Evolutionary conservation across 2,888 invertebrate genomes (phyloP).

Genomic region (Apocheima hispidaria): DNA sequence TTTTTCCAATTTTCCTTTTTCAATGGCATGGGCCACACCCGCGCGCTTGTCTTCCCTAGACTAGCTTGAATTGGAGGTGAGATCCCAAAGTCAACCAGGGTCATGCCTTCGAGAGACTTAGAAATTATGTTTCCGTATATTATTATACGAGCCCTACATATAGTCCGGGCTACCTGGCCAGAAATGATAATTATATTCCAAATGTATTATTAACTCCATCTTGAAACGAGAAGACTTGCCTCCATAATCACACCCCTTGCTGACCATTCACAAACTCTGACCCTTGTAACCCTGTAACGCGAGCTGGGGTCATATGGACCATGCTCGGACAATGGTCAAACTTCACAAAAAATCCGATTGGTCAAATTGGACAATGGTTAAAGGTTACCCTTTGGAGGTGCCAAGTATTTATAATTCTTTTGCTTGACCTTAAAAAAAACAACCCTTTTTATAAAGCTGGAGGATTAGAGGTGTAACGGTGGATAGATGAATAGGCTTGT

Average conservation of each 20-base stretch:
- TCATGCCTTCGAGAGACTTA: no score
- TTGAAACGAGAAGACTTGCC: slow-evolving; percentile 29
- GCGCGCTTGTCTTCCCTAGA: no score
- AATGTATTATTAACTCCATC: slow-evolving; percentile 13
- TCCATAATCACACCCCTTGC: slow-evolving; percentile 26
- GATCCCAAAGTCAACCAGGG: no score
- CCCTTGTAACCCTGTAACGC: slow-evolving; percentile 70
- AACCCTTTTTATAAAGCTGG: slow-evolving; percentile 60
- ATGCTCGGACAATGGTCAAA: slow-evolving; percentile 67
- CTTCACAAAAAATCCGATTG: slow-evolving; percentile 73
- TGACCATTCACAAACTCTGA: slow-evolving; percentile 62
- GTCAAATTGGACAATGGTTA: slow-evolving; percentile 64
- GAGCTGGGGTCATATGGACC: slow-evolving; percentile 82
- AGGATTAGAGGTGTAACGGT: slow-evolving; percentile 70
- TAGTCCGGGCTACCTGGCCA: no score
- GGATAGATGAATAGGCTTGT: slow-evolving; percentile 48
- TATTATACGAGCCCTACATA: no score
- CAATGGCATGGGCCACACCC: no score
- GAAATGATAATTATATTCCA: neutral
- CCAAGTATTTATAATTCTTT: slow-evolving; percentile 39
- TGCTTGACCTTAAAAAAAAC: slow-evolving; percentile 62
- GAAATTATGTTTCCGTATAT: no score
- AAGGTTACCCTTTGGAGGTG: slow-evolving; percentile 69
- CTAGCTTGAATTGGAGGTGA: no score
- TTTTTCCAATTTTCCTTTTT: no score